Base-by-base conservation (phyloP, 2,113 vertebrate genomes). In the Alligator mississippiensis region DNA sequence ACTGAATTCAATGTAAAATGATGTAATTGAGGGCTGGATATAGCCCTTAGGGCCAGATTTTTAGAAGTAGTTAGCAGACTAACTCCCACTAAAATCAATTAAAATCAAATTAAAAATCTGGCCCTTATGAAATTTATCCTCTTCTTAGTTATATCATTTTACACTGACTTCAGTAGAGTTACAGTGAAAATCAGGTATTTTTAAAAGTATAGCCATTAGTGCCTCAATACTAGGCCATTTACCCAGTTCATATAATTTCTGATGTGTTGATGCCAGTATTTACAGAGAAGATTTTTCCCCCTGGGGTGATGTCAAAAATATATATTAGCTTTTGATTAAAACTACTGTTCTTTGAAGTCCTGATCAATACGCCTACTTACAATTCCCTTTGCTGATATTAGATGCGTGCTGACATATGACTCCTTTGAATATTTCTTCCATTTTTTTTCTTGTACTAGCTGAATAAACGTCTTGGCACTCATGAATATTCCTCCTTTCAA, bases 21-120 rank as follows among this genome's bases (percentile, higher is more conserved):
- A 13, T 89, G 83, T 91, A 96, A 89, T 76, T 95, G 86, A 93
- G 61, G 83, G 68, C 77, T 90, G 74, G 68, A 93, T 95, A 95
- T 93, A 95, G 90, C 15, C 2, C 80, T 77, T 85, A 85, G 77
- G 21, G 25, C 0, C 55, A 74, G 90, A 94, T 47, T 47, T 93
- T 58, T 8, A 9, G 82, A 85, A 90, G 18, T 90, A 92, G 38
- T 60, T 77, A 83, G 84, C 90, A 87, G 58, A 77, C n/a, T 80
- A 64, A 80, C 11, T 87, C 3, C 81, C 68, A 85, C 25, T 88
- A 93, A 94, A 60, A 90, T 30, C 64, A 85, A 58, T 89, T 90
- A 55, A 57, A 95, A 94, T 86, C 78, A 92, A 64, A 90, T 88
- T 92, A 86, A 92, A 47, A 90, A 88, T 93, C 77, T 81, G 38